A percentile compares a stretch with the other conserved stretches of the same genome.
Conservation (phyloP, 2,113 vertebrate species). For the Cyphomyrus plagiostoma region DNA sequence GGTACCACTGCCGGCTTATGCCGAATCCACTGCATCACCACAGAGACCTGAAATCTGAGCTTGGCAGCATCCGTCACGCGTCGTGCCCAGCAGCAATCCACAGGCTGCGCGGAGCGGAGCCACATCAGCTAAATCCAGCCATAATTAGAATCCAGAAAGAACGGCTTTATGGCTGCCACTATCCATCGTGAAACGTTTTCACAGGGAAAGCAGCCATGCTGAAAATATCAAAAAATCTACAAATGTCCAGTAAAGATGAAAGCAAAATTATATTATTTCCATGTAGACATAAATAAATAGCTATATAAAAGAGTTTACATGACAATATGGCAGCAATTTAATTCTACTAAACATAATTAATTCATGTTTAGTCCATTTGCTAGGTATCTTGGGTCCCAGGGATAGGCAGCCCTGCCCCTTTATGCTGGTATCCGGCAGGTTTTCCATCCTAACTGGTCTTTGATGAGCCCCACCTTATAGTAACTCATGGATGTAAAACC, state of each 20-base stretch:
- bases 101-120: not conserved
- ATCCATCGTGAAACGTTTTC: not conserved
- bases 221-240: not conserved
- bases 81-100: not conserved
- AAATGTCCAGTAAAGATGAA: not conserved
- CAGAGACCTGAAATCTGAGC: not conserved
- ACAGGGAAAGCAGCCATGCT: not conserved
- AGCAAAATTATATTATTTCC: not conserved
- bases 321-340: not conserved
- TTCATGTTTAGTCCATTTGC: not conserved
- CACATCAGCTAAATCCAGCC: not conserved
- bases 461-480: not conserved
- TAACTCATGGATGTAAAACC: not conserved
- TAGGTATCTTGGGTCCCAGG: not conserved
- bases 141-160: not conserved
- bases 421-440: not conserved
- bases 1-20: not conserved
- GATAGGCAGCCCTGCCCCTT: not conserved
- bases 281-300: not conserved
- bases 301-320: not conserved
- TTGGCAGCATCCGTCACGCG: not conserved
- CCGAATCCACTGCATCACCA: not conserved
- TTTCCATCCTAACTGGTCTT: not conserved
- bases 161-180: not conserved
- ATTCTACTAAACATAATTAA: not conserved